Evolutionary conservation across 2,113 vertebrate species (phyloP).

Genomic region (Dromiciops gliroides): DNA sequence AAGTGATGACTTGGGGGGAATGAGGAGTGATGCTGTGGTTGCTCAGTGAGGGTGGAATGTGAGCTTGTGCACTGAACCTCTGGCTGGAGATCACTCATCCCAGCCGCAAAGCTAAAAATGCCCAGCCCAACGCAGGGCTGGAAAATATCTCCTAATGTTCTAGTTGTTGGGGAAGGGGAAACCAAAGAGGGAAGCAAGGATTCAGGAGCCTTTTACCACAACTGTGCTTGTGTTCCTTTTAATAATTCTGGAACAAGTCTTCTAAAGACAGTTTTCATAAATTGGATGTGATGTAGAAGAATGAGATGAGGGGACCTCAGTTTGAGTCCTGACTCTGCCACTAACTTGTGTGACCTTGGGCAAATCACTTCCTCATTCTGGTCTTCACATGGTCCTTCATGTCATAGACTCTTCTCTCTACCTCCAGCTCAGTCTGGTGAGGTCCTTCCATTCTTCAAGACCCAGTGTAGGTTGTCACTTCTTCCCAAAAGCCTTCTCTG

Average conservation of each 20-base stretch:
- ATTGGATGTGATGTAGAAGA: background rate
- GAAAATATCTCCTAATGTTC: slow-evolving; percentile 78
- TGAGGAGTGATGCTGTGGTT: slow-evolving; percentile 55
- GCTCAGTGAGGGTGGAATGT: slow-evolving; percentile 69
- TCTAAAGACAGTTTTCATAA: background rate
- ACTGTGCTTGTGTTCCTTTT: background rate
- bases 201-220: slow-evolving; percentile 64
- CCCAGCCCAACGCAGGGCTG: slow-evolving; percentile 68
- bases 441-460: background rate
- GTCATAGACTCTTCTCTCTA: background rate
- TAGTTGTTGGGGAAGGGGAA: slow-evolving; percentile 76
- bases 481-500: background rate
- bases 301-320: background rate
- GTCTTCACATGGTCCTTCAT: background rate
- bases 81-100: slow-evolving; percentile 79
- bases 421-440: background rate
- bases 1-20: slow-evolving; percentile 65
- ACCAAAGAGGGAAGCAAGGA: slow-evolving; percentile 70
- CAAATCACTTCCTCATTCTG: background rate
- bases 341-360: background rate
- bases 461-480: background rate
- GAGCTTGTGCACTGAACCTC: slow-evolving; percentile 63
- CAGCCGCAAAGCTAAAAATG: slow-evolving; percentile 82
- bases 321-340: background rate
- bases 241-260: slow-evolving; percentile 10